Base-by-base conservation (phyloP, 2,797 vertebrate species). In the Fratercula arctica region DNA sequence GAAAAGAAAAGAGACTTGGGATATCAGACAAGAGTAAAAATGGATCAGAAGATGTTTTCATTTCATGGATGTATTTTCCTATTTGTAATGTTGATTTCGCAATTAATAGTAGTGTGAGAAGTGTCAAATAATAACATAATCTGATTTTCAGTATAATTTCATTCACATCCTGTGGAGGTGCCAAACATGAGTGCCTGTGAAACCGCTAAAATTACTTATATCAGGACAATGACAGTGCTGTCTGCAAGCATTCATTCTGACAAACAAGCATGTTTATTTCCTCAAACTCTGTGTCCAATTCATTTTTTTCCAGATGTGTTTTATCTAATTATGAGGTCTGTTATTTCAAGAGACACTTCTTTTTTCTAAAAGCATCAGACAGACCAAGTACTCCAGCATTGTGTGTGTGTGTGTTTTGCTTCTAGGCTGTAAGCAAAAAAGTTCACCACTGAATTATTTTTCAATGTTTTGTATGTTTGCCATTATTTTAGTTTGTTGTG, bases 11-110 rank as follows among this genome's bases (percentile, higher is more conserved):
- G 54, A 85, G n/a, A 24, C 19, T 85, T 41, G 0, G 1, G 48
- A 60, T 84, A 83, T 74, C 46, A 85, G 56, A 66, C 2, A 46
- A 23, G 20, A 90, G 14, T 68, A 53, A 96, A 93, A 95, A 81
- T 67, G 3, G 50, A 83, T 89, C 67, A 85, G 80, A 80, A 96
- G 50, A 56, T 29, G 37, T 80, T 96, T 92, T 94, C 50, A 95
- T 82, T 86, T 97, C 33, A 89, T 73, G 59, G 19, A 17, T 70
- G 4, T 46, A 51, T 63, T 93, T 76, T 37, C 29, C 28, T 92
- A 54, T 81, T 94, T 93, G 41, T 76, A 91, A 46, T 53, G 16
- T 79, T 74, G 66, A 93, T 85, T 97, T 95, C 76, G 80, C 41
- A 79, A 94, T 90, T 89, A 75, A 64, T 43, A 64, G 26, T 16